Percentiles rank a stretch among this genome's conserved stretches.
These are phyloP conservation scores for Semotilus atromaculatus DNA, from an alignment of 2,797 vertebrate species.

Conservation along the genomic window DNA sequence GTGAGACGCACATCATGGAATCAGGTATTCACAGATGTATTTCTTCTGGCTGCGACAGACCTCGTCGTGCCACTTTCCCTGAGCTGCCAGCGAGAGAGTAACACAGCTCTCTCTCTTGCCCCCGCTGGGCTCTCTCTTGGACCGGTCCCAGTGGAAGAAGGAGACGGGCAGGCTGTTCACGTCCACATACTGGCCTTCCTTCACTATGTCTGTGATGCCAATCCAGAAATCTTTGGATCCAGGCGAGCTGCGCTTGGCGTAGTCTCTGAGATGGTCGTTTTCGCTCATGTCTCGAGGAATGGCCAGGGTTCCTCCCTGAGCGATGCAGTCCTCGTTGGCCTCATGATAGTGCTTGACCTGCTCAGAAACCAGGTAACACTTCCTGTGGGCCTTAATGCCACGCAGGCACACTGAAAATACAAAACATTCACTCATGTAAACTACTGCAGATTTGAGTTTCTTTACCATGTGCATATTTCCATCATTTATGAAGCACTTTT, in stretches of 20 bases:
- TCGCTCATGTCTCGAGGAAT: constrained; percentile 86
- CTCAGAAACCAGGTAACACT: constrained; percentile 91
- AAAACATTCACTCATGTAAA: neutral
- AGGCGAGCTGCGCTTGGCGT: constrained; percentile 84
- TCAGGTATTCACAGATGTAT: constrained; percentile 94
- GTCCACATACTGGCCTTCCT: constrained; percentile 93
- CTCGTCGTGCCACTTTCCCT: constrained; percentile 94
- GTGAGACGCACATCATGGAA: constrained; percentile 77
- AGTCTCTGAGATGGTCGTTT: constrained; percentile 86
- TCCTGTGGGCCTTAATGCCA: constrained; percentile 91
- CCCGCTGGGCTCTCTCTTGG: constrained; percentile 89
- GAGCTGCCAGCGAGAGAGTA: constrained; percentile 83
- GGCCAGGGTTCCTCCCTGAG: constrained; percentile 92
- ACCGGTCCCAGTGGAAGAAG: constrained; percentile 91
- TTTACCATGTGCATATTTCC: neutral
- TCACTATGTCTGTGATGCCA: constrained; percentile 91
- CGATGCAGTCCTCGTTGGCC: constrained; percentile 96
- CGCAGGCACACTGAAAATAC: constrained; percentile 91
- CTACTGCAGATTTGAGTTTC: neutral
- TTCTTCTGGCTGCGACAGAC: constrained; percentile 89
- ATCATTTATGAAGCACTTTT: neutral
- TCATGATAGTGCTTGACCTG: constrained; percentile 90
- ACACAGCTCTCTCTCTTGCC: constrained; percentile 93
- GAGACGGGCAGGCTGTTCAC: constrained; percentile 87
- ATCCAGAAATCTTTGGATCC: constrained; percentile 90